Percentiles rank a stretch among this genome's conserved stretches.
phyloP scores from a whole-genome alignment of 2,113 vertebrate species.

The Vireo altiloquus region DNA sequence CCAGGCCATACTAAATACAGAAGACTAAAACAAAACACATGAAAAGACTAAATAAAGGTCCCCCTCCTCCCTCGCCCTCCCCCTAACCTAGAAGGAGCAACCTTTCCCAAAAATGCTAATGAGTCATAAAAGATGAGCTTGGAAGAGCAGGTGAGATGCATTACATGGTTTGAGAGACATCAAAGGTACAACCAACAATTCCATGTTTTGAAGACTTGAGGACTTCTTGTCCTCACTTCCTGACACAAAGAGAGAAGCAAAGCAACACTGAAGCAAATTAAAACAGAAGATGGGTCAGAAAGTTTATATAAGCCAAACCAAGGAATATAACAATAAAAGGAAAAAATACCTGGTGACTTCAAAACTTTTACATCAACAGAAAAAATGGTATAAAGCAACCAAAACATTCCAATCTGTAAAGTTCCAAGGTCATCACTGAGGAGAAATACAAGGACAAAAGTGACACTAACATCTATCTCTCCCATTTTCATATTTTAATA shows the following conservation, averaged over 20 bases:
- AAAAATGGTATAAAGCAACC: not conserved
- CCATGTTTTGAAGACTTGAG: not conserved
- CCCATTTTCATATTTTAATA: conserved; percentile 8
- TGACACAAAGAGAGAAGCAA: not conserved
- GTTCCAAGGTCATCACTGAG: not conserved
- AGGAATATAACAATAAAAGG: not conserved
- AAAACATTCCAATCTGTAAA: not conserved
- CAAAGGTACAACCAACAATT: not conserved
- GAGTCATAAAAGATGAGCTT: conserved; percentile 14
- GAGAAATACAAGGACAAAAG: not conserved
- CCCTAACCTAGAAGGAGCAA: not conserved
- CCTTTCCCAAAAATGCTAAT: conserved; percentile 19
- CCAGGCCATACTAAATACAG: conserved; percentile 35
- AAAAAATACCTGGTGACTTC: not conserved
- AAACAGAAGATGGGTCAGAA: not conserved
- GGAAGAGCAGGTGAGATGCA: not conserved
- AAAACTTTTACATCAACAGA: not conserved
- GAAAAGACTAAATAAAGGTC: conserved; percentile 3
- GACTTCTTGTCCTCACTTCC: conserved; percentile 36
- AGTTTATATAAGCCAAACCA: not conserved
- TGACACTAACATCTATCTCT: not conserved
- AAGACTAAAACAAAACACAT: conserved; percentile 47
- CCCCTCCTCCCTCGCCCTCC: not conserved
- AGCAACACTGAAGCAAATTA: not conserved
- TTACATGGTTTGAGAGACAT: not conserved